Conservation (phyloP, 2,888 invertebrate genomes). For the Drosophila longiperda region DNA sequence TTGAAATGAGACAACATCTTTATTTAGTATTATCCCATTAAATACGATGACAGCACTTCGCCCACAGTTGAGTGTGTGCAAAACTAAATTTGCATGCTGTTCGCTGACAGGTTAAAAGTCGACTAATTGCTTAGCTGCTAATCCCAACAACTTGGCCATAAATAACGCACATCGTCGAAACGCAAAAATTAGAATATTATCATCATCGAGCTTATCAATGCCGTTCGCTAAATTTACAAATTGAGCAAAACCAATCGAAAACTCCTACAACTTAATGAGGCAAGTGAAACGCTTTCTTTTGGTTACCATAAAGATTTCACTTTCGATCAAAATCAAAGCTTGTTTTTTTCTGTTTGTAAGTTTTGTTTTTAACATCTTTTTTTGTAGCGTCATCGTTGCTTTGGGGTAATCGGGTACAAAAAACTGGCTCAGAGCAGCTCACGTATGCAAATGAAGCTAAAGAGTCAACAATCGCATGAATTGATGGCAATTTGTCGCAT, state of each 20-base stretch:
- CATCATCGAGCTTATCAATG: slow-evolving; percentile 51
- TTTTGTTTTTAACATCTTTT: slow-evolving; percentile 3
- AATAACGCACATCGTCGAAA: slow-evolving; percentile 52
- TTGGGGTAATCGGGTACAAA: slow-evolving; percentile 34
- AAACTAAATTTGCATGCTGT: slow-evolving; percentile 25
- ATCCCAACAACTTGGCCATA: slow-evolving; percentile 36
- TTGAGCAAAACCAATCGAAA: slow-evolving; percentile 52
- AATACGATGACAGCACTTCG: slow-evolving; percentile 25
- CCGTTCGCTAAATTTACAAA: slow-evolving; percentile 58
- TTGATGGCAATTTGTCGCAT: slow-evolving; percentile 70
- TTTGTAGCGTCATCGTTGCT: slow-evolving; percentile 39
- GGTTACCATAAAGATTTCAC: slow-evolving; percentile 56
- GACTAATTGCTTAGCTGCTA: slow-evolving; percentile 21
- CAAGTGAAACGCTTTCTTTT: slow-evolving; percentile 64
- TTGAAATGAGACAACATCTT: slow-evolving; percentile 31
- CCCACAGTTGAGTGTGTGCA: slow-evolving; percentile 17
- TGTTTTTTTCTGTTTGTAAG: slow-evolving; percentile 24
- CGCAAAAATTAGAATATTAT: slow-evolving; percentile 58
- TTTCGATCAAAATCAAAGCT: slow-evolving; percentile 53
- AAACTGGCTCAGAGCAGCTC: slow-evolving; percentile 63
- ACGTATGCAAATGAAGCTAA: slow-evolving; percentile 64
- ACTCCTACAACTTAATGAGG: slow-evolving; percentile 73
- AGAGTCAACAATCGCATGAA: slow-evolving; percentile 72
- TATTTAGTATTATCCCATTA: slow-evolving; percentile 42
- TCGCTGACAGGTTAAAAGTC: slow-evolving; percentile 47